Conservation (phyloP, 2,888 invertebrate species). For the Eupeodes latifasciatus region DNA sequence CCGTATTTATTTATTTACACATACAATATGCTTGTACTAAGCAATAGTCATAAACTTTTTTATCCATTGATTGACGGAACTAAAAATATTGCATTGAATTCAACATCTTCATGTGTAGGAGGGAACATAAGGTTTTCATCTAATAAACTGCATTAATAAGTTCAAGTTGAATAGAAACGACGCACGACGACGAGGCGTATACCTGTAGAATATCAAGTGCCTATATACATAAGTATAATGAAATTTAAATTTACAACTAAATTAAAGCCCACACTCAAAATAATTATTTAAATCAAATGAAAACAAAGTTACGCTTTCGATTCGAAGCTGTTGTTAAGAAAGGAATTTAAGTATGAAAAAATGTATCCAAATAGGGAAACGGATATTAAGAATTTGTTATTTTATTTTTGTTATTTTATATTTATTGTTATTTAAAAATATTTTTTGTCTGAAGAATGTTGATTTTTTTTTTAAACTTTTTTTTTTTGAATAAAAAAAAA, state of each 20-base stretch:
- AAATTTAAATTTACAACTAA: background rate
- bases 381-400: too few species aligned
- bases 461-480: too few species aligned
- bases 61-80: conserved; percentile 48
- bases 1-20: background rate
- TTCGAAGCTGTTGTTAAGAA: too few species aligned
- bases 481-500: too few species aligned
- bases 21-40: background rate
- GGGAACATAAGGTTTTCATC: background rate
- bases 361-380: too few species aligned
- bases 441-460: too few species aligned
- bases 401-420: too few species aligned
- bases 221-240: background rate
- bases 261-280: background rate
- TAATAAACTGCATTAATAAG: conserved; percentile 33
- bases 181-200: background rate
- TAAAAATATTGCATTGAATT: conserved; percentile 49
- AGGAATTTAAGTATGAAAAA: too few species aligned
- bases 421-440: too few species aligned
- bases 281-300: background rate
- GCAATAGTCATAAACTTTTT: conserved; percentile 25
- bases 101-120: conserved; percentile 7
- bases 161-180: background rate
- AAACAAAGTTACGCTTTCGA: too few species aligned
- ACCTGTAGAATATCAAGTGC: background rate